Percentiles rank a stretch among this genome's conserved stretches.
These are phyloP conservation scores for Drosophila percnosoma DNA, from an alignment of 2,888 invertebrate genomes.

Conservation along the genomic window DNA sequence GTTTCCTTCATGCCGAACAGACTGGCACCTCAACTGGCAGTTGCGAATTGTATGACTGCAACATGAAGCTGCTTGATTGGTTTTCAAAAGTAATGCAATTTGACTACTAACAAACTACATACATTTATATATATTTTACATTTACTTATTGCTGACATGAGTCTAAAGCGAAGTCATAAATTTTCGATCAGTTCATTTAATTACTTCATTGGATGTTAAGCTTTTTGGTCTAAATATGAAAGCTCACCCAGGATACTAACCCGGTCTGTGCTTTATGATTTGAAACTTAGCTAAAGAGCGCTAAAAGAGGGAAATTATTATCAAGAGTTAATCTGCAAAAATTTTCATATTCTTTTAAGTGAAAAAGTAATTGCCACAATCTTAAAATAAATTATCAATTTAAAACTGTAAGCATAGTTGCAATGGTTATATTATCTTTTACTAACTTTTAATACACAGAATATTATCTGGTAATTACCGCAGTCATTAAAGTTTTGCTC, in stretches of 20 bases:
- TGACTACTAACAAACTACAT: neutral
- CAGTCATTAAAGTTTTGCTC: constrained; percentile 17
- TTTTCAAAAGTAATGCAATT: constrained; percentile 62
- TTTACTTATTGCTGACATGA: neutral
- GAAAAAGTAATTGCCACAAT: neutral
- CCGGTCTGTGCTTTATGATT: neutral
- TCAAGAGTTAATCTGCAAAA: neutral
- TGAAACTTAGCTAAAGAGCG: neutral
- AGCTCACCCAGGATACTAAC: neutral
- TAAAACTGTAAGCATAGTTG: constrained; percentile 2
- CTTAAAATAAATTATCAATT: constrained; percentile 11
- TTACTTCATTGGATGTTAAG: neutral
- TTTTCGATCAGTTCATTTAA: neutral
- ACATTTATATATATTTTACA: neutral
- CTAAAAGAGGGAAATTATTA: neutral
- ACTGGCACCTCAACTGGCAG: neutral
- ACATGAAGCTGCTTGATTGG: constrained; percentile 64
- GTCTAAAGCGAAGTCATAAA: neutral
- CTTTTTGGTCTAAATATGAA: constrained; percentile 2
- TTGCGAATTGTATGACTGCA: constrained; percentile 68
- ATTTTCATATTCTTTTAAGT: neutral
- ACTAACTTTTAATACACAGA: neutral
- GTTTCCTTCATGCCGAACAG: constrained; percentile 65
- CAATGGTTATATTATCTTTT: neutral
- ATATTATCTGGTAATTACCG: constrained; percentile 32